A percentile compares a stretch with the other conserved stretches of the same genome.
Conservation (phyloP, 2,797 vertebrate species). For the Sebastes oblongus region DNA sequence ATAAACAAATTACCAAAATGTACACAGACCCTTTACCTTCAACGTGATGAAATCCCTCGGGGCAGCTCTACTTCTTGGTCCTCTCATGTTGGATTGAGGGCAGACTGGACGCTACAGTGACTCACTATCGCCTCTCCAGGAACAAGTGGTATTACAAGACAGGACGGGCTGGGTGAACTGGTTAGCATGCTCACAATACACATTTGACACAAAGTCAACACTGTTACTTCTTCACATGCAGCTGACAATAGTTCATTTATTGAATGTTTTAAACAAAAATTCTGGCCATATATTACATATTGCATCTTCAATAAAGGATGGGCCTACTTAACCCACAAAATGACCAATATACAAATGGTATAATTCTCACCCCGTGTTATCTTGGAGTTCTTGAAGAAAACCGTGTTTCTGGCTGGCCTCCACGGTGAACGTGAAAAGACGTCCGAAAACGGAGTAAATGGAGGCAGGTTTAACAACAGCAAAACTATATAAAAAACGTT, state of each 20-base stretch:
- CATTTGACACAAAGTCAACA: neutral
- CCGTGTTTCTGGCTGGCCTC: neutral
- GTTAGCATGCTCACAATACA: neutral
- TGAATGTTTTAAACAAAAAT: neutral
- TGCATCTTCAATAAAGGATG: neutral
- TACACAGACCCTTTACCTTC: neutral
- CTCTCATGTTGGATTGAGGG: neutral
- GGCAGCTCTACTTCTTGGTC: neutral
- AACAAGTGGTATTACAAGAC: neutral
- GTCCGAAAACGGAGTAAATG: neutral
- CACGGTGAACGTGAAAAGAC: neutral
- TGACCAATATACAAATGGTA: neutral
- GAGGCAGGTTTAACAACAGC: neutral
- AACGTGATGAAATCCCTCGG: neutral
- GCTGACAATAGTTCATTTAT: neutral
- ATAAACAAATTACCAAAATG: neutral
- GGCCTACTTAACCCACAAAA: neutral
- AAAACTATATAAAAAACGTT: neutral
- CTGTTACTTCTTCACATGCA: neutral
- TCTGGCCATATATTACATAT: neutral
- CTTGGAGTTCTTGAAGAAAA: neutral
- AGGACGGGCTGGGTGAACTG: neutral
- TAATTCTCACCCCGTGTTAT: neutral
- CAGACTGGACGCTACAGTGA: neutral
- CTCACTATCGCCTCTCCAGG: neutral